A percentile compares a stretch with the other conserved stretches of the same genome.
These are phyloP conservation scores for Cygnus buccinator DNA, from an alignment of 2,113 vertebrate species.

Conservation along the genomic window DNA sequence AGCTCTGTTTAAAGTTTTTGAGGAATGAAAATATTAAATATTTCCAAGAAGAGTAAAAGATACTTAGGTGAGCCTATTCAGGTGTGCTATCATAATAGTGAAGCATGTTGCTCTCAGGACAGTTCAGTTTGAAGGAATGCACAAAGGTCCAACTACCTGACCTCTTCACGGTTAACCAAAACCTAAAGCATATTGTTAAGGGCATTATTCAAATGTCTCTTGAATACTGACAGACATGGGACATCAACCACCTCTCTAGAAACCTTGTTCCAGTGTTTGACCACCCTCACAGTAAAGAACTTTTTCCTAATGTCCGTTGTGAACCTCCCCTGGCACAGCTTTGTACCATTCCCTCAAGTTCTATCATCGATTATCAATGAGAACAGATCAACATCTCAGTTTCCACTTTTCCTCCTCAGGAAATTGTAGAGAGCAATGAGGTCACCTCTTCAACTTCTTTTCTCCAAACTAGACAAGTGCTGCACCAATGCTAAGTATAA, in stretches of 20 bases:
- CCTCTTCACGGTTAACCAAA: background rate
- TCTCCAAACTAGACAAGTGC: background rate
- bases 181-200: background rate
- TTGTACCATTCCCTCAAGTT: background rate
- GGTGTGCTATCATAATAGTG: background rate
- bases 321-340: background rate
- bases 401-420: background rate
- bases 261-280: background rate
- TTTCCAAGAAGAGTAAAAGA: background rate
- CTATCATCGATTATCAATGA: background rate
- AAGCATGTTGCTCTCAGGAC: background rate
- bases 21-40: background rate
- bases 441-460: background rate
- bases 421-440: background rate
- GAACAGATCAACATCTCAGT: background rate
- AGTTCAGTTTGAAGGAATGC: background rate
- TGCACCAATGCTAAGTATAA: background rate
- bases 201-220: background rate
- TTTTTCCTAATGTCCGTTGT: background rate
- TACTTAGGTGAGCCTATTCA: background rate
- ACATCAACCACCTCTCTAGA: background rate
- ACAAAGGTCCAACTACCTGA: background rate
- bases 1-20: background rate
- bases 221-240: background rate
- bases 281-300: background rate